Base-by-base conservation (phyloP, 2,888 invertebrate species). In the Nyleta sp. region DNA sequence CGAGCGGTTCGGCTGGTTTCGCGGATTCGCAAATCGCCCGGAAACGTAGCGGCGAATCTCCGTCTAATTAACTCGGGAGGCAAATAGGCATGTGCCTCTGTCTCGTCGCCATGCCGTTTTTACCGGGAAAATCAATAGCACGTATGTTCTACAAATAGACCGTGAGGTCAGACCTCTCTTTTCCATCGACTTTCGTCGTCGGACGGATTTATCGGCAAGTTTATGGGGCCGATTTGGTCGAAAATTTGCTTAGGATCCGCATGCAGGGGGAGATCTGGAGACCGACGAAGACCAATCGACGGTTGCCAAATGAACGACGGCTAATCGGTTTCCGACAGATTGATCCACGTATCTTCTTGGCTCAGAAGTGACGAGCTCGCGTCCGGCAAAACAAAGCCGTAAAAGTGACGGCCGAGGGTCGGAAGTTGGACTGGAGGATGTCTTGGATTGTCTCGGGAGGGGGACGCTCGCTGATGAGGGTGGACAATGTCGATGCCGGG, bases 401-500 rank as follows among this genome's bases (percentile, higher is more conserved):
- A 59, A 67, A 71, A 71, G 42, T 60, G 68, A 53, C 52, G 77
- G 78, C 62, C 72, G 55, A 70, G 44, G 68, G 81, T 83, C 83
- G 83, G 81, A 83, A 82, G 83, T 81, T 80, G 76, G 44, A 78
- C 68, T 59, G 50, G 35, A 70, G 67, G 77, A 82, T 59, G 77
- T 78, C 78, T 74, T 70, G 71, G 73, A 71, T 71, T 64, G 71
- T 28, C 28, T 44, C 28, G 28, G 24, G 8, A 31, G 46, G 77
- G 78, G 62, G 44, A 67, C 46, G 68, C 48, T 50, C 20, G 18
- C 48, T 57, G 80, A 76, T 75, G 81, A 84, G 87, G 88, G 88
- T 89, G 89, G 89, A 89, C 89, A 88, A 87, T 85, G 84, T 86
- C 85, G 80, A 84, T 86, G 83, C 84, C 88, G 84, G 86, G 90